Base-by-base conservation (phyloP, 37 sponge, comb jelly and placozoan genomes). In the Halisarca cf. caerulea region DNA sequence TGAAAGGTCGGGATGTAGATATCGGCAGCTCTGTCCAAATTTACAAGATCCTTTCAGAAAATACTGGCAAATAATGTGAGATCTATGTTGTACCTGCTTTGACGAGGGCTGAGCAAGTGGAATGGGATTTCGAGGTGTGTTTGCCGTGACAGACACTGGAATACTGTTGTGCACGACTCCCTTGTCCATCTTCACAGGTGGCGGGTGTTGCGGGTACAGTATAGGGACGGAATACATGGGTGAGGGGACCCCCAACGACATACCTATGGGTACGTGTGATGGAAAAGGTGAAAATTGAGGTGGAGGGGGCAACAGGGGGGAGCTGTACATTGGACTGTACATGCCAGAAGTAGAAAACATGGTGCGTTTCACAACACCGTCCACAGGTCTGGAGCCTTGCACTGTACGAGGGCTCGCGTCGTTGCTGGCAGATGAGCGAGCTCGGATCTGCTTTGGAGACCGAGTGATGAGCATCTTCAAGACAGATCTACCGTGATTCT, bases 1-100 rank as follows among this genome's bases (percentile, higher is more conserved):
- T 28, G 64, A 62, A 15, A 62, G 6, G 15, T 28, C 30, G 77
- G 88, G 90, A 37, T 95, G 94, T 9, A 81, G 79, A 73, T 89
- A 94, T 86, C 94, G 87, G 42, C 94, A 94, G 43, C 81, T 88
- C 21, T 88, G 89, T 0, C 91, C 94, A 80, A 74, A 94, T 0
- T 89, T 88, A 47, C 94, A 94, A 43, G 62, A 51, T 21, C 87
- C 91, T 0, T 54, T 51, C 18, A 88, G 15, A 78, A 81, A 91
- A 78, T 89, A 86, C 82, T 83, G 61, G 44, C 94, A 88, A 0
- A 83, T 53, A 7, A 88, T 80, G 41, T 90, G 89, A 47, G 86
- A 85, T 18, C 88, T 42, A 6, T 74, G 77, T 9, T 40, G 77
- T 21, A 43, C 21, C 36, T 74, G 77, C 35, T 8, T 34, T 4